phyloP scores from a whole-genome alignment of 2,888 invertebrate species.

The Sphaerophoria rueppellii region DNA sequence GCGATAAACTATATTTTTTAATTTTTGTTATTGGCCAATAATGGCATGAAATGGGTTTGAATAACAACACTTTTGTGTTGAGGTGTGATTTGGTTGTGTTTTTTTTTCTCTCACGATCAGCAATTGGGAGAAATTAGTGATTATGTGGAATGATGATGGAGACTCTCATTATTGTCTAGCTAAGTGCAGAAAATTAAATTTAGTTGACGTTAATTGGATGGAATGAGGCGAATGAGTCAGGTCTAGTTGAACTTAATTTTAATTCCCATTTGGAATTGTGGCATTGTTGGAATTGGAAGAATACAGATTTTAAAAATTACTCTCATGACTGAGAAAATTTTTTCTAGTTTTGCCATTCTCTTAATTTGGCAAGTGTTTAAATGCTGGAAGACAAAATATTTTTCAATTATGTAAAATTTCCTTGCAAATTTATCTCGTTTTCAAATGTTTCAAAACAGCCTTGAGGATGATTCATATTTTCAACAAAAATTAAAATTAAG shows the following conservation, averaged over 20 bases:
- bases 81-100: constrained; percentile 43
- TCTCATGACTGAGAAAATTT: neutral
- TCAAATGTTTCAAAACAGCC: too few relatives aligned
- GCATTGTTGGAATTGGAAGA: neutral
- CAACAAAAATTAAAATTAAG: too few relatives aligned
- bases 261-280: constrained; percentile 29
- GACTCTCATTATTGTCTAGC: neutral
- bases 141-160: neutral
- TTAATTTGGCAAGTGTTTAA: neutral
- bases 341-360: neutral
- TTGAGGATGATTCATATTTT: too few relatives aligned
- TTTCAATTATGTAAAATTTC: too few relatives aligned
- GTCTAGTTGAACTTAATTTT: constrained; percentile 43
- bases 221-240: constrained; percentile 34
- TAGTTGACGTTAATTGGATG: constrained; percentile 33
- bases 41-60: neutral
- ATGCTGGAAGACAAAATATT: neutral
- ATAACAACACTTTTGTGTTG: constrained; percentile 19
- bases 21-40: neutral
- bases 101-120: constrained; percentile 29
- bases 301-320: neutral
- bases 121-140: neutral
- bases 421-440: too few relatives aligned
- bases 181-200: constrained; percentile 19
- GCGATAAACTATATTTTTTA: neutral